Evolutionary conservation across 1,140 invertebrate genomes (phyloP), one percentile per base, ranked within the genome.

Genomic region (Procambarus virginalis): DNA sequence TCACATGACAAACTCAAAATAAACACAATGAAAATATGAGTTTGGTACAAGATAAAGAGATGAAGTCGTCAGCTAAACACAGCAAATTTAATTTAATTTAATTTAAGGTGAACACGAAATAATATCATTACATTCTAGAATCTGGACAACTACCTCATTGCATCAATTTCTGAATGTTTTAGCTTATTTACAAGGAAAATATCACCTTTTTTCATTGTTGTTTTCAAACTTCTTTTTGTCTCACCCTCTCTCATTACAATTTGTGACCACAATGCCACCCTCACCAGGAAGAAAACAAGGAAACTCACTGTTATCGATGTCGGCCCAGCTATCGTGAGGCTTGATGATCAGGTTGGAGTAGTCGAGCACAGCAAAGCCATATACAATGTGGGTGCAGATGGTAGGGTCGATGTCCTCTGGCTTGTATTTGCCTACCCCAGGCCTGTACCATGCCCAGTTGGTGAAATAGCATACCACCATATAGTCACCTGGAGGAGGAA

Each of bases 401-500:
- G 89, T 91, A 0, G 94, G 93, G 86, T 94, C 94, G 68, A 95
- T 93, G 83, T 93, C 88, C n/a, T 93, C 92, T 12, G 93, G 93
- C 5, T 10, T 87, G 81, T 93, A 93, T 85, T 95, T 94, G 49
- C 92, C 92, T 5, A 87, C 58, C 17, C 93, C 93, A 34, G 93
- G 94, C 9, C 94, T 80, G 85, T 94, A 94, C 84, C 94, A 93
- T 0, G 94, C 93, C 94, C 94, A 94, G 90, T 94, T 94, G 77
- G 93, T 93, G 91, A 94, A 94, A 91, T 94, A 94, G 84, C 94
- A 94, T 4, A 94, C 97, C 0, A 98, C 92, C 91, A 94, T 95
- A 86, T 92, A 94, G 86, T 93, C 93, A 45, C 89, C 89, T 91
- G 90, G 51, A 12, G 12, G 12, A 55, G 12, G 12, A 2, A 55